These are phyloP conservation scores for Leptothorax acervorum DNA, from an alignment of 2,888 invertebrate species.

Conservation along the genomic window DNA sequence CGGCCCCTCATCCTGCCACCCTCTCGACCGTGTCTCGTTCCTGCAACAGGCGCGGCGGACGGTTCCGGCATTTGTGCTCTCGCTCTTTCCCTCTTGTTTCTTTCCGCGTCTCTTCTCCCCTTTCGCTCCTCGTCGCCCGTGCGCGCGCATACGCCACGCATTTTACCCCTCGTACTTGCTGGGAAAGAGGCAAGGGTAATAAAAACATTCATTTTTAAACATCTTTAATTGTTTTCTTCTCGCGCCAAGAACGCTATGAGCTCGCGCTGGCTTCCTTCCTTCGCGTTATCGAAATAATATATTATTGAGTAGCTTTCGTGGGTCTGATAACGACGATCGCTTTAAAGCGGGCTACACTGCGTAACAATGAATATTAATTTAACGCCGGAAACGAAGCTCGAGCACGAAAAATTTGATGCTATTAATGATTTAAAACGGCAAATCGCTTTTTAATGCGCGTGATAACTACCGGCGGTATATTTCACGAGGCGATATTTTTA, in stretches of 20 bases:
- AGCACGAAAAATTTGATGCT: constrained; percentile 29
- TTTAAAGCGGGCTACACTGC: not conserved
- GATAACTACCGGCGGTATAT: constrained; percentile 43
- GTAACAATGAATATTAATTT: constrained; percentile 43
- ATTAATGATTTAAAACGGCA: constrained; percentile 48
- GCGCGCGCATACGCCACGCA: constrained; percentile 74
- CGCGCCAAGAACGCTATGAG: not conserved
- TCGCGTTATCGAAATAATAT: constrained; percentile 25
- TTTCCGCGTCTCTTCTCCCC: constrained; percentile 58
- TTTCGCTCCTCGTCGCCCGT: constrained; percentile 56
- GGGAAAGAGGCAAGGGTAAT: constrained; percentile 68
- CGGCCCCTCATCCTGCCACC: constrained; percentile 54
- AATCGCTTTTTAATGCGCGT: constrained; percentile 48
- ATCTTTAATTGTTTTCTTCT: constrained; percentile 71
- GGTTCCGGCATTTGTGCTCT: constrained; percentile 71
- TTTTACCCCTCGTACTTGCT: constrained; percentile 64
- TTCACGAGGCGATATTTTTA: constrained; percentile 48
- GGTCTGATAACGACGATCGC: constrained; percentile 5
- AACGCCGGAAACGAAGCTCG: constrained; percentile 16
- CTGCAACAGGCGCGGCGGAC: constrained; percentile 69
- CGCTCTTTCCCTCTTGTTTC: constrained; percentile 68
- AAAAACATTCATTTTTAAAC: constrained; percentile 77
- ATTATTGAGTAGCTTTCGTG: constrained; percentile 18
- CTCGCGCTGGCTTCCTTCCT: not conserved
- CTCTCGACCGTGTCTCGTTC: constrained; percentile 70